Base-by-base conservation (phyloP, 37 sponge, comb jelly and placozoan species). In the Petrosia ficiformis region DNA sequence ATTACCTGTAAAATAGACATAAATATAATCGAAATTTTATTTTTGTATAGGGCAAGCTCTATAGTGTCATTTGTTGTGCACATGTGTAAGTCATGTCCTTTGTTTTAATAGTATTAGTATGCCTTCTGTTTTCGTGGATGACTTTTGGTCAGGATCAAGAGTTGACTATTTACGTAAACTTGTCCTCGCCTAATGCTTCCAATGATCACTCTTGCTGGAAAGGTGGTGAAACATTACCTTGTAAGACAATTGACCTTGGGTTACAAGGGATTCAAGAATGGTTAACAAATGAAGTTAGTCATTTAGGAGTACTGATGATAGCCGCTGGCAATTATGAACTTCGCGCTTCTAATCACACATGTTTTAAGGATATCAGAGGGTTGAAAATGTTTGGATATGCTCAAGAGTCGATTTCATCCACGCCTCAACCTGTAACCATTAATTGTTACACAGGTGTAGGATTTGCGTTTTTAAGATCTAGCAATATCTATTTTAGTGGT, bases 381-480 rank as follows among this genome's bases (percentile, higher is more conserved):
- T 6, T 61, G 14, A 61, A 5, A 6, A 61, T 61, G n/a, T 5
- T n/a, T 6, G 63, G 63, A 48, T 48, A 48, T 48, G 54, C 8
- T 8, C 14, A 8, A 19, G 54, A 48, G 14, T 48, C 8, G 8
- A 48, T 8, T 48, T 8, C 14, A 19, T 19, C 8, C n/a, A 29
- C 5, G 14, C 11, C 22, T n/a, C 5, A 61, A 8, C 6, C 26
- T 61, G 63, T 22, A 5, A n/a, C 22, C 28, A 61, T 61, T n/a
- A 5, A 61, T 5, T 61, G 63, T n/a, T 6, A n/a, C 5, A 22
- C 28, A n/a, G 74, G 57, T 16, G 71, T 40, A 40, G 87, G 87
- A 39, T 74, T 86, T 29, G 6, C 34, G 2, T 86, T 86, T 44
- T 52, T 74, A 25, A 25, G 68, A 28, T 42, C 44, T 26, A 42